Conservation (phyloP, 2,888 invertebrate genomes). For the Macaria notata region DNA sequence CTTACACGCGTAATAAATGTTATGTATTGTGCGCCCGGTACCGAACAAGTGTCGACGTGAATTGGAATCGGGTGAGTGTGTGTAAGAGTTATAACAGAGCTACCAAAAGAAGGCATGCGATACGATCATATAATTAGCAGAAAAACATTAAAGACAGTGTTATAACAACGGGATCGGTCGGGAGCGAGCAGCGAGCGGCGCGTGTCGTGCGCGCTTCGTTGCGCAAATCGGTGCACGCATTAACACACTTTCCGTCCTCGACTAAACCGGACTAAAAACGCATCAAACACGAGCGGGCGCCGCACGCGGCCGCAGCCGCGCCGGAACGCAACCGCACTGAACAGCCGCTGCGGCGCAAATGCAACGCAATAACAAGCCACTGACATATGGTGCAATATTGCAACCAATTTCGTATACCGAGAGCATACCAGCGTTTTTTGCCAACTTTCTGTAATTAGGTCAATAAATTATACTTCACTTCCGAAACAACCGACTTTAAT, state of each 20-base stretch:
- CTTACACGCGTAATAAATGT: no score
- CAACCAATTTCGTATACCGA: constrained; percentile 21
- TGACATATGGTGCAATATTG: constrained; percentile 30
- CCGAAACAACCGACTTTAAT: neutral
- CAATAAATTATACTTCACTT: no score
- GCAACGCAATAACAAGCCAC: constrained; percentile 25
- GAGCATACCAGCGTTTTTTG: constrained; percentile 23
- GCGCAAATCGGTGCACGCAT: constrained; percentile 62
- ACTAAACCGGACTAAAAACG: constrained; percentile 66
- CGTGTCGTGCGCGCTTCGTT: constrained; percentile 66
- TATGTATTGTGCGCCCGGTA: no score
- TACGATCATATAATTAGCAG: no score
- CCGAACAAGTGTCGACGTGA: no score
- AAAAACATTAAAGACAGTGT: constrained; percentile 2
- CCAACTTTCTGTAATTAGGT: no score
- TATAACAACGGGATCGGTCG: constrained; percentile 59
- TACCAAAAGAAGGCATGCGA: no score
- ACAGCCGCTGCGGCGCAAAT: constrained; percentile 26
- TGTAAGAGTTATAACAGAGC: no score
- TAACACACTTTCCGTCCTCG: constrained; percentile 70
- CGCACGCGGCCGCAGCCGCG: constrained; percentile 25
- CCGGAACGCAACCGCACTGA: constrained; percentile 18
- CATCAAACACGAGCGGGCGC: constrained; percentile 59
- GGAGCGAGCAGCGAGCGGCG: constrained; percentile 47
- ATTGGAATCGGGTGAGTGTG: no score